phyloP scores from a whole-genome alignment of 1,140 invertebrate genomes.

The Orius insidiosus region DNA sequence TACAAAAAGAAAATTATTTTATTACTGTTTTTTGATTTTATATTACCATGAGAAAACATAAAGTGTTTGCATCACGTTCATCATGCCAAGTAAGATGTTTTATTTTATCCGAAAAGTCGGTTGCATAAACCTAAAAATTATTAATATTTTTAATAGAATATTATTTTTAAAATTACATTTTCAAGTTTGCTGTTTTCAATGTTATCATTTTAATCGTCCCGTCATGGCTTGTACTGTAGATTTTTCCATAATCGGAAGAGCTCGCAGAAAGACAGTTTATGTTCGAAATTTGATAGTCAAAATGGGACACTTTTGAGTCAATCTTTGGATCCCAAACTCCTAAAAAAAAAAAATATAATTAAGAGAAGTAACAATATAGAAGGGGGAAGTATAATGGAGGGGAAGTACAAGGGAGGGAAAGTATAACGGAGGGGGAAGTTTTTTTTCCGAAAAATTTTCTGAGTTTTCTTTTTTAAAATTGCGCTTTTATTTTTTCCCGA shows the following conservation, averaged over 20 bases:
- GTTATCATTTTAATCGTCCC: slow-evolving; percentile 8
- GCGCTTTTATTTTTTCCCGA: no score
- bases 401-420: no score
- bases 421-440: no score
- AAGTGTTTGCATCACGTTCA: slow-evolving; percentile 15
- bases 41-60: slow-evolving; percentile 18
- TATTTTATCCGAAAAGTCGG: slow-evolving; percentile 2
- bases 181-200: neutral
- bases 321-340: slow-evolving; percentile 17
- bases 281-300: slow-evolving; percentile 14
- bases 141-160: slow-evolving; percentile 1
- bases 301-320: slow-evolving; percentile 8
- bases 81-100: slow-evolving; percentile 20
- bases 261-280: slow-evolving; percentile 20
- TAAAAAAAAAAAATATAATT: slow-evolving; percentile 8
- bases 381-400: no score
- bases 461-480: no score
- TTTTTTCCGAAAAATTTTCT: no score
- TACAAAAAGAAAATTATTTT: slow-evolving; percentile 6
- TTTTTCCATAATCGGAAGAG: slow-evolving; percentile 12
- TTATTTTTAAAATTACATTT: neutral
- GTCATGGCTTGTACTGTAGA: slow-evolving; percentile 21
- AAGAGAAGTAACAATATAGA: no score
- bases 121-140: slow-evolving; percentile 17
- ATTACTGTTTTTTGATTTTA: neutral